A percentile compares a stretch with the other conserved stretches of the same genome.
Conservation (phyloP, 2,113 vertebrate species). For the Cottus gobio region DNA sequence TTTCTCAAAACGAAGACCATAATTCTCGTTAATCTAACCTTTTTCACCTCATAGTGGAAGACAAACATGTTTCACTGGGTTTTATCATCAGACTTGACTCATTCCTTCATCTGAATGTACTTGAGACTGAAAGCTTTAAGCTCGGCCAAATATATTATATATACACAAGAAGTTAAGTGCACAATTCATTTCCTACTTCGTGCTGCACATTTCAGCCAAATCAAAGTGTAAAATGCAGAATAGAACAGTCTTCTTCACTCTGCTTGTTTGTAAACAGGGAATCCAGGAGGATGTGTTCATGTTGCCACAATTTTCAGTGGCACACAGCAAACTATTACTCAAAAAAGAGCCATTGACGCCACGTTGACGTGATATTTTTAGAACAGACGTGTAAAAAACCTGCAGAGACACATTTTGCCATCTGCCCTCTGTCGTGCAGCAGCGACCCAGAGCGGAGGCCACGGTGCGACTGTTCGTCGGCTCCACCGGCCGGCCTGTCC, state of each 20-base stretch:
- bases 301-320: neutral
- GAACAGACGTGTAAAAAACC: neutral
- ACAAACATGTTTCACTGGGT: neutral
- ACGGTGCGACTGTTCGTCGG: conserved; percentile 22
- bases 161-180: neutral
- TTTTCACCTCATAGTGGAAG: neutral
- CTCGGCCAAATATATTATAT: neutral
- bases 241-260: neutral
- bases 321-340: neutral
- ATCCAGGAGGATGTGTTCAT: neutral
- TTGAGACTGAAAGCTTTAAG: neutral
- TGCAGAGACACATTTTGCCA: conserved; percentile 1
- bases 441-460: conserved; percentile 28
- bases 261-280: neutral
- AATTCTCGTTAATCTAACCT: neutral
- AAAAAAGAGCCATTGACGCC: neutral
- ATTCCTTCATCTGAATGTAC: neutral
- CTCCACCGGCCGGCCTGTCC: conserved; percentile 34
- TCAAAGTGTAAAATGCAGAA: neutral
- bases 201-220: neutral
- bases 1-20: neutral
- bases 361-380: too few species aligned
- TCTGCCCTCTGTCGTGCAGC: conserved; percentile 20
- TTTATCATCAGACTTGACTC: neutral
- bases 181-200: neutral